phyloP scores from a whole-genome alignment of 2,797 vertebrate species.

The Parauchenoglanis punctatus region DNA sequence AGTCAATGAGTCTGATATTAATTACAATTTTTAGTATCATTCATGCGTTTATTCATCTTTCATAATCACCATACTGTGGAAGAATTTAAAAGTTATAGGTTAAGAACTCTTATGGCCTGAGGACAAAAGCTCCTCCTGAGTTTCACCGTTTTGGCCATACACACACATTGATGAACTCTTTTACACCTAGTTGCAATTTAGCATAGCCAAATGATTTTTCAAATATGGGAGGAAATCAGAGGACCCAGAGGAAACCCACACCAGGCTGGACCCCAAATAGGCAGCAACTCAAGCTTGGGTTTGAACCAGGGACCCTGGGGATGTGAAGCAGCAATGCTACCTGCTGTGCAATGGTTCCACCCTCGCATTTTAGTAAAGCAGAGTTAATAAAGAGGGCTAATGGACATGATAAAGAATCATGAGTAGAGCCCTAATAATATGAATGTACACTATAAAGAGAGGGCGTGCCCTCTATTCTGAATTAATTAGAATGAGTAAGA shows the following conservation, averaged over 20 bases:
- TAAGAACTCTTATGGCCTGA: too few species aligned
- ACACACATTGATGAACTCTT: not conserved
- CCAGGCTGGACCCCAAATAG: not conserved
- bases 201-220: too few species aligned
- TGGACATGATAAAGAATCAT: constrained; percentile 30
- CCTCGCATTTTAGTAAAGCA: constrained; percentile 4
- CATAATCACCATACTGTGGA: too few species aligned
- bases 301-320: too few species aligned
- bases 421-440: constrained; percentile 22
- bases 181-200: not conserved
- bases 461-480: not conserved
- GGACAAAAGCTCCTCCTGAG: too few species aligned
- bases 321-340: not conserved
- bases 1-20: not conserved
- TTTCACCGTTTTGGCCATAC: not conserved
- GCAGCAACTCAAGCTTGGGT: not conserved
- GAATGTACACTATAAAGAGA: not conserved
- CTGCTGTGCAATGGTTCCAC: not conserved
- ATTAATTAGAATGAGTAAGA: constrained; percentile 11
- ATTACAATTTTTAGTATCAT: not conserved
- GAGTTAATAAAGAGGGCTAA: constrained; percentile 28
- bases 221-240: not conserved
- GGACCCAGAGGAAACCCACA: not conserved
- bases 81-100: not conserved
- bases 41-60: not conserved